Percentiles rank a stretch among this genome's conserved stretches.
Evolutionary conservation across 2,888 invertebrate genomes (phyloP).

Genomic region (Cloeon dipterum): DNA sequence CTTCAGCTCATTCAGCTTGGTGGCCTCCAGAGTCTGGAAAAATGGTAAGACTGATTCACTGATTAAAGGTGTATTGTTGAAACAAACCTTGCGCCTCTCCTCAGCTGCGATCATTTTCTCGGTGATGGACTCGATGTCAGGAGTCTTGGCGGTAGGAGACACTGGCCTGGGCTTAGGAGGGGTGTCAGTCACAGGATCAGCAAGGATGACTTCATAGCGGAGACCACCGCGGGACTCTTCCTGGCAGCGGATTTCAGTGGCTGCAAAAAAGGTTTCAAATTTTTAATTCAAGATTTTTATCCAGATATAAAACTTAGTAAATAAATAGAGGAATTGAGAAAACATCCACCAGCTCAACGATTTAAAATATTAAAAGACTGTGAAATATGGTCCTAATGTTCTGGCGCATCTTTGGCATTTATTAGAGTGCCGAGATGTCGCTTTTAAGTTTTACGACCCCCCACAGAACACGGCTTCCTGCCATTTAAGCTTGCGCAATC

Average conservation of each 20-base stretch:
- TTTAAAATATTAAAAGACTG: too few relatives aligned
- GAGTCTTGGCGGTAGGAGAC: constrained; percentile 37
- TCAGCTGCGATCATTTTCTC: constrained; percentile 85
- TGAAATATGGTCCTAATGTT: too few relatives aligned
- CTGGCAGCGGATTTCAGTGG: constrained; percentile 78
- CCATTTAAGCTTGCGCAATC: too few relatives aligned
- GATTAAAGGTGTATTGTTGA: neutral
- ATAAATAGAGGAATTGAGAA: too few relatives aligned
- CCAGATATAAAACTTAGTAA: too few relatives aligned
- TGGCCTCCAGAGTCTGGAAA: constrained; percentile 50
- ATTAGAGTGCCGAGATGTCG: too few relatives aligned
- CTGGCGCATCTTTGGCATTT: too few relatives aligned
- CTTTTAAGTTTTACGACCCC: too few relatives aligned
- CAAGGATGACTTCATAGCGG: constrained; percentile 77
- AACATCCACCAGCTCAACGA: too few relatives aligned
- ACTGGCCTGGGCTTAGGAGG: constrained; percentile 40
- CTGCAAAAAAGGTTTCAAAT: constrained; percentile 28
- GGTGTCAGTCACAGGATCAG: constrained; percentile 49
- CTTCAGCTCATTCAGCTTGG: constrained; percentile 59
- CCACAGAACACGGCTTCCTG: too few relatives aligned
- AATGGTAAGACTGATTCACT: neutral
- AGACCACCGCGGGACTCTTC: constrained; percentile 81
- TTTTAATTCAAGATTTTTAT: too few relatives aligned
- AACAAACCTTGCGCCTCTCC: constrained; percentile 60
- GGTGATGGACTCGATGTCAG: constrained; percentile 48